Evolutionary conservation across 2,113 vertebrate genomes (phyloP).

Genomic region (Corythornis cristatus): DNA sequence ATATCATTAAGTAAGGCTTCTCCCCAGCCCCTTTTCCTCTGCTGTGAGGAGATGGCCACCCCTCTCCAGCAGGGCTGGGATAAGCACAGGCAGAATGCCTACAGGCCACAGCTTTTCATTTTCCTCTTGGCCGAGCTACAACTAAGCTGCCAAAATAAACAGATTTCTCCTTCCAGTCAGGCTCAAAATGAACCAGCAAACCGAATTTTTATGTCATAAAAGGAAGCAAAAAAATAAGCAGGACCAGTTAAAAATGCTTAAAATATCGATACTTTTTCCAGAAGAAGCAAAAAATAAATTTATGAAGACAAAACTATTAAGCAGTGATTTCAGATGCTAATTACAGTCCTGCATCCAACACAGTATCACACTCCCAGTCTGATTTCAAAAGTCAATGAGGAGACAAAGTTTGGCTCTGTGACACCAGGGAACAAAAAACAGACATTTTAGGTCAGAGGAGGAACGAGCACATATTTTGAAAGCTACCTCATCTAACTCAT

Average conservation of each 20-base stretch:
- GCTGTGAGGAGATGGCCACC: neutral
- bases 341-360: neutral
- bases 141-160: constrained; percentile 73
- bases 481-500: neutral
- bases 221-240: constrained; percentile 41
- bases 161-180: constrained; percentile 53
- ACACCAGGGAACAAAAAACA: neutral
- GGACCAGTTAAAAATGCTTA: constrained; percentile 46
- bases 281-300: constrained; percentile 43
- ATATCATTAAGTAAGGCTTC: neutral
- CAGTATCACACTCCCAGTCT: neutral
- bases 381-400: neutral
- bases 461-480: neutral
- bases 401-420: neutral
- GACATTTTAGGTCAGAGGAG: neutral
- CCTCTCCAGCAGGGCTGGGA: constrained; percentile 35
- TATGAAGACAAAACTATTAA: constrained; percentile 4
- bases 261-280: constrained; percentile 31
- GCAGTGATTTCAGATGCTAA: neutral
- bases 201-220: constrained; percentile 64
- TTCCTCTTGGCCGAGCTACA: constrained; percentile 64
- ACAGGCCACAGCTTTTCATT: constrained; percentile 64
- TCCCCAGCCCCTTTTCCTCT: neutral
- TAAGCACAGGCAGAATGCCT: constrained; percentile 42
- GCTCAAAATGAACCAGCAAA: constrained; percentile 66